These are phyloP conservation scores for Xenopus borealis DNA, from an alignment of 2,113 vertebrate species.

Conservation along the genomic window DNA sequence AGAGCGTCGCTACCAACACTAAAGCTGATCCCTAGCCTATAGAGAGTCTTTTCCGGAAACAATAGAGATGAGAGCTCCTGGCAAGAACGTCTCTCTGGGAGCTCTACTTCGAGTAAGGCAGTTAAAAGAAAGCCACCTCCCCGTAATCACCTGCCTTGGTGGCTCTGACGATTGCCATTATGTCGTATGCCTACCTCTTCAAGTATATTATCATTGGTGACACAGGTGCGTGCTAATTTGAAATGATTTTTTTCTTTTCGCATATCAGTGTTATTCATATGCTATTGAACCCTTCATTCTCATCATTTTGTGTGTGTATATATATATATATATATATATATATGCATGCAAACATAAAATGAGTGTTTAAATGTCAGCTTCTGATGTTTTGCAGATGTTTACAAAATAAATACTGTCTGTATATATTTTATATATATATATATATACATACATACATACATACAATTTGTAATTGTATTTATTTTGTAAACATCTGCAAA, in stretches of 20 bases:
- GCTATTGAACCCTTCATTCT: no score
- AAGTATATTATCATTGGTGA: constrained; percentile 67
- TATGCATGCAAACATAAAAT: no score
- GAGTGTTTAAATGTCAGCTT: no score
- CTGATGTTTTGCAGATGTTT: no score
- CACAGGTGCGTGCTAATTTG: constrained; percentile 54
- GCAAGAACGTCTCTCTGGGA: neutral
- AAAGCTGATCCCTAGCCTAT: neutral
- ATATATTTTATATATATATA: no score
- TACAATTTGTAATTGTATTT: no score
- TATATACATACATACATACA: no score
- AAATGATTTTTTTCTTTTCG: neutral
- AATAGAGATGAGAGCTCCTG: neutral
- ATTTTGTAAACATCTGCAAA: no score
- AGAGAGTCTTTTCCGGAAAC: neutral
- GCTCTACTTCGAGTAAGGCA: neutral
- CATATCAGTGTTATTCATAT: no score
- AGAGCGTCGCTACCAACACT: neutral
- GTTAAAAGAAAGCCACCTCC: constrained; percentile 5
- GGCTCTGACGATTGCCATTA: constrained; percentile 31
- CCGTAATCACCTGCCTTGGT: constrained; percentile 3
- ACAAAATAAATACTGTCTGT: no score
- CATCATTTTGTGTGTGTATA: no score
- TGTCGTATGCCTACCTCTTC: constrained; percentile 66
- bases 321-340: no score